Evolutionary conservation across 2,888 invertebrate species (phyloP).

Genomic region (Iselma pallidipennis): DNA sequence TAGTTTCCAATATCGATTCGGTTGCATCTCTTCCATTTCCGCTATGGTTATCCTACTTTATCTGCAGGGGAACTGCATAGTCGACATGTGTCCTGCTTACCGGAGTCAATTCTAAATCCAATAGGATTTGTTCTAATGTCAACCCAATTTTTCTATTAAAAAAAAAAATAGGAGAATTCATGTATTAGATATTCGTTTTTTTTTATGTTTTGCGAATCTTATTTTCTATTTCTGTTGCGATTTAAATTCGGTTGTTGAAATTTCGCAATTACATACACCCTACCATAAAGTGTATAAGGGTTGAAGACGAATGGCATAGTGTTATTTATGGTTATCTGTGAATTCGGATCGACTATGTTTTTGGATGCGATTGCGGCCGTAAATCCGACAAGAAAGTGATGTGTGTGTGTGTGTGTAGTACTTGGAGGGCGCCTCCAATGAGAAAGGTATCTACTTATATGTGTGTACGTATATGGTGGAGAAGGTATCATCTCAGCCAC

Average conservation of each 20-base stretch:
- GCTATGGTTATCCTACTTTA: constrained; percentile 63
- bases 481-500: constrained; percentile 29
- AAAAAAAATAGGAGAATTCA: not conserved
- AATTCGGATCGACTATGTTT: constrained; percentile 40
- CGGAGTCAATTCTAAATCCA: constrained; percentile 53
- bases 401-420: constrained; percentile 33
- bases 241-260: not conserved
- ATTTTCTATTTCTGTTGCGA: not conserved
- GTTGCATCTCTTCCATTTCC: constrained; percentile 57
- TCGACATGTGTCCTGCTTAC: constrained; percentile 63
- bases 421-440: constrained; percentile 40
- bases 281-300: not conserved
- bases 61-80: constrained; percentile 62
- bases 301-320: constrained; percentile 35
- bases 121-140: constrained; percentile 46
- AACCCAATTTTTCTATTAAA: constrained; percentile 3
- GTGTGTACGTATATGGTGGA: constrained; percentile 8
- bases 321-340: constrained; percentile 41
- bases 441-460: not conserved
- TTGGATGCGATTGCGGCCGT: constrained; percentile 38
- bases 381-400: constrained; percentile 41
- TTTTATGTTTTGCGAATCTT: not conserved
- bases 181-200: not conserved
- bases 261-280: not conserved
- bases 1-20: constrained; percentile 58